These are phyloP conservation scores for Bombus pyrosoma DNA, from an alignment of 1,140 invertebrate genomes.

Conservation along the genomic window DNA sequence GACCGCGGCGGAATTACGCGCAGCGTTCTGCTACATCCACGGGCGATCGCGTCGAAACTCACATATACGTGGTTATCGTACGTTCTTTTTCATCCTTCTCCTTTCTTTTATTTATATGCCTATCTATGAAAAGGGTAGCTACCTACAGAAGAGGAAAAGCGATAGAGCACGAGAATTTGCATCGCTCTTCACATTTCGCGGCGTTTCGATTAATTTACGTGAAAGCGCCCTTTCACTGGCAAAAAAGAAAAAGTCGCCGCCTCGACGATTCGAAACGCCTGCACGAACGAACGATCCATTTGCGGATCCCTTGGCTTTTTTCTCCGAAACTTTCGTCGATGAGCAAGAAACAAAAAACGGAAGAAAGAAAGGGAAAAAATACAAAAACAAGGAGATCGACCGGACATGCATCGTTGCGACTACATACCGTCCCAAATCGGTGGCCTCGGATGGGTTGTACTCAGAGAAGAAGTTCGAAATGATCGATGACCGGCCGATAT, in stretches of 20 bases:
- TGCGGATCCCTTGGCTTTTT: neutral
- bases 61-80: neutral
- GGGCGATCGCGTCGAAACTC: neutral
- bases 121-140: neutral
- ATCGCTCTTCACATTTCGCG: neutral
- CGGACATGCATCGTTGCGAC: conserved; percentile 48
- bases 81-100: neutral
- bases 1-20: conserved; percentile 31
- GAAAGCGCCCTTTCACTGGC: neutral
- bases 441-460: conserved; percentile 35
- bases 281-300: neutral
- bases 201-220: conserved; percentile 33
- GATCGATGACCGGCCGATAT: conserved; percentile 71
- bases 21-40: neutral
- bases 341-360: neutral
- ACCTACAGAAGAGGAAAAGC: neutral
- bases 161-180: neutral
- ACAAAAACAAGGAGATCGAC: conserved; percentile 24
- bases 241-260: neutral
- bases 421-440: conserved; percentile 48
- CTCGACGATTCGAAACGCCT: neutral
- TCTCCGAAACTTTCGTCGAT: neutral
- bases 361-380: neutral
- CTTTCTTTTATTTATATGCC: neutral
- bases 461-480: conserved; percentile 59